Conservation (phyloP, 2,888 invertebrate species). For the Gryllus longicercus region DNA sequence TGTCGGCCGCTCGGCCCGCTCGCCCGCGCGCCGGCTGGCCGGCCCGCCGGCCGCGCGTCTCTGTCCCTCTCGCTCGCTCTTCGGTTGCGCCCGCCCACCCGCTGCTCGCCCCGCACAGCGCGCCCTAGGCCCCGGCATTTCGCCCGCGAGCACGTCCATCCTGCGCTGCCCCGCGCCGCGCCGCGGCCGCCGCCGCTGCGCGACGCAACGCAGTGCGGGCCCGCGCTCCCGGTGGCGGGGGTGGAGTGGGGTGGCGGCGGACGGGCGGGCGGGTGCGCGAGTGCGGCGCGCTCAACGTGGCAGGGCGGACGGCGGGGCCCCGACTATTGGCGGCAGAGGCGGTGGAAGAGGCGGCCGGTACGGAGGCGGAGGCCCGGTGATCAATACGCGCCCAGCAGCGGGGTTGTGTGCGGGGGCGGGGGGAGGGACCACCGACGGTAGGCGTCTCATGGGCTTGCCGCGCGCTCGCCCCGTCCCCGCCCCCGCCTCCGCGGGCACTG, state of each 20-base stretch:
- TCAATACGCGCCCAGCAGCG: not conserved
- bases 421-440: not conserved
- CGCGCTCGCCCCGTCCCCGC: not conserved
- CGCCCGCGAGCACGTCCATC: too few species aligned
- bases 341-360: not conserved
- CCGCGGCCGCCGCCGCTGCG: too few species aligned
- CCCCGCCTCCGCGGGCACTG: not conserved
- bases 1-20: not conserved
- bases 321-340: not conserved
- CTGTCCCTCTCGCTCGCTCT: not conserved
- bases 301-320: not conserved
- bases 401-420: not conserved
- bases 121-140: too few species aligned
- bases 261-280: not conserved
- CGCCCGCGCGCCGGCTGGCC: not conserved
- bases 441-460: conserved; percentile 4
- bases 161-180: too few species aligned
- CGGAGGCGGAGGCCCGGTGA: not conserved
- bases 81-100: not conserved
- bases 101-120: too few species aligned
- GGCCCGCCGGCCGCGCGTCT: not conserved
- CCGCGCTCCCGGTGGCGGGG: not conserved
- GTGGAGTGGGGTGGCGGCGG: not conserved
- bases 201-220: not conserved
- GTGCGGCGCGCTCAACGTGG: conserved; percentile 5